Conservation (phyloP, 2,888 invertebrate genomes). For the Gonocerus acuteangulatus region DNA sequence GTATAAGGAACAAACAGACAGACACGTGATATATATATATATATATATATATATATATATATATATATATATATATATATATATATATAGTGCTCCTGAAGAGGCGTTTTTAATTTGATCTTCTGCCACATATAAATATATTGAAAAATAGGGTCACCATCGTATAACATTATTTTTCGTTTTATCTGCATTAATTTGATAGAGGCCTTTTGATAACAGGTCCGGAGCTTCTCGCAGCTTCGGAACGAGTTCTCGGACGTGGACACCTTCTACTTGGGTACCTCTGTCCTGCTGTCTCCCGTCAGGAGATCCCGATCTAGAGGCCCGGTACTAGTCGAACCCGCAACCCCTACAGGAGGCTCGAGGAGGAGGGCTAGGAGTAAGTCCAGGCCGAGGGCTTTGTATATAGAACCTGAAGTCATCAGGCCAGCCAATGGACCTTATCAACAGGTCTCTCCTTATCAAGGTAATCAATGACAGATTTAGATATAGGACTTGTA, state of each 20-base stretch:
- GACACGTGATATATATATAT: too few species aligned
- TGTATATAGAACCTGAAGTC: conserved; percentile 66
- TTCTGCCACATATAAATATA: too few species aligned
- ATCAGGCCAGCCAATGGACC: conserved; percentile 26
- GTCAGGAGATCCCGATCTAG: conserved; percentile 53
- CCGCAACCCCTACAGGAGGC: conserved; percentile 39
- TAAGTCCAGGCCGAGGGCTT: conserved; percentile 75
- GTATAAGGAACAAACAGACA: too few species aligned
- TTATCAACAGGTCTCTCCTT: conserved; percentile 11
- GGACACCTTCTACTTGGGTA: conserved; percentile 73
- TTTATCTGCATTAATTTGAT: too few species aligned
- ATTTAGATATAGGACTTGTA: too few species aligned
- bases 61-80: too few species aligned
- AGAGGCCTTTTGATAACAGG: conserved; percentile 52
- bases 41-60: too few species aligned
- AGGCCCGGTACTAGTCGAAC: conserved; percentile 39
- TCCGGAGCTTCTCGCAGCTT: conserved; percentile 86
- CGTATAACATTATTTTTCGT: too few species aligned
- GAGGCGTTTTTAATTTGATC: too few species aligned
- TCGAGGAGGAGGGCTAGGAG: conserved; percentile 64
- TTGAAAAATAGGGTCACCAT: too few species aligned
- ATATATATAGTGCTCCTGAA: too few species aligned
- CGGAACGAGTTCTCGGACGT: conserved; percentile 86
- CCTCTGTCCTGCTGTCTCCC: conserved; percentile 49
- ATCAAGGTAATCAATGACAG: conserved; percentile 9